phyloP scores from a whole-genome alignment of 92 coral and sea anemone genomes.

The Epizoanthus rinbou region DNA sequence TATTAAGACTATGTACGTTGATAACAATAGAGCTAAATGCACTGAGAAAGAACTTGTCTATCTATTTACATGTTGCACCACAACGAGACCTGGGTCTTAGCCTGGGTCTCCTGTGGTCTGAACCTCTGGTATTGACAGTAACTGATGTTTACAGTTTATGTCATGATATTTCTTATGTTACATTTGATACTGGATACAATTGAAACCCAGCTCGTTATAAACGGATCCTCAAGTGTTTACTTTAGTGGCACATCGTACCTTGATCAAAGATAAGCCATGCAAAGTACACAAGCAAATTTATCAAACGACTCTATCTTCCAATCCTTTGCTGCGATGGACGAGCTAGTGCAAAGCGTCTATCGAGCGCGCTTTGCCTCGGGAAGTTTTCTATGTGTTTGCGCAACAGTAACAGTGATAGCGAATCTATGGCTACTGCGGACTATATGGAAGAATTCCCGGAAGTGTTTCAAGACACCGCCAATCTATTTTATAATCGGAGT shows the following conservation, averaged over 20 bases:
- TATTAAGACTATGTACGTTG: no score
- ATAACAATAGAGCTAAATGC: no score
- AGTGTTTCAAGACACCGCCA: slow-evolving; percentile 43
- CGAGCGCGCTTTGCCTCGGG: slow-evolving; percentile 46
- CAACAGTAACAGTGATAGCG: slow-evolving; percentile 26
- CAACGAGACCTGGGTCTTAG: no score
- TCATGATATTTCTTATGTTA: neutral
- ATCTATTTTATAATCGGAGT: slow-evolving; percentile 33
- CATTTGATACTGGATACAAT: neutral
- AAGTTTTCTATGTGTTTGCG: slow-evolving; percentile 25
- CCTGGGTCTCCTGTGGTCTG: no score
- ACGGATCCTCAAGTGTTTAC: neutral
- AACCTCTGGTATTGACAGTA: no score
- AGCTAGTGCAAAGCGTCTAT: neutral
- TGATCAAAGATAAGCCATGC: neutral
- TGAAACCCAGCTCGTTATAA: neutral
- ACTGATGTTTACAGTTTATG: neutral
- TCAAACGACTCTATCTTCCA: slow-evolving; percentile 5
- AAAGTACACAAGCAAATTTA: slow-evolving; percentile 4
- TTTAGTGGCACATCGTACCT: neutral
- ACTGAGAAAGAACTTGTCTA: no score
- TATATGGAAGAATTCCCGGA: slow-evolving; percentile 15
- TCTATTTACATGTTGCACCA: no score
- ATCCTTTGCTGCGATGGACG: neutral
- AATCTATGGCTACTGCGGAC: slow-evolving; percentile 30